Evolutionary conservation across 2,888 invertebrate genomes (phyloP), one percentile per base, ranked within the genome.

Genomic region (Hesperia comma): DNA sequence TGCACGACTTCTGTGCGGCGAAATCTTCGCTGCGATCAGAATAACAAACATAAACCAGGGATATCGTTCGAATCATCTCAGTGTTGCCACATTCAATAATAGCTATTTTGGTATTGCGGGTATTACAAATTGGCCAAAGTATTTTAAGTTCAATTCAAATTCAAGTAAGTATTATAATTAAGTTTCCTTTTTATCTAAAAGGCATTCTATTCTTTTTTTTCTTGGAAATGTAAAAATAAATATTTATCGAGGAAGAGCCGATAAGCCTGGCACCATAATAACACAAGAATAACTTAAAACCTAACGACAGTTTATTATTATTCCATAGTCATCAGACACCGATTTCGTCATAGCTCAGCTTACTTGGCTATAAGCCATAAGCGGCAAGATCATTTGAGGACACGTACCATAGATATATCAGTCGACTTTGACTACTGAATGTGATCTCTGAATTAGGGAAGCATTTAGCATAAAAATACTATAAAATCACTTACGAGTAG

Each of bases 11-110:
- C 58, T 46, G 58, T 43, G 57, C 10, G 49, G 49, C 32, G 26
- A 46, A 46, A 60, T 60, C 60, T 32, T 26, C 46, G 17, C 17
- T 19, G 41, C 57, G 17, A 58, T 58, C 57, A 26, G 63, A 64
- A 64, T 64, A 58, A 17, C 40, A 63, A 63, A 15, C 10, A 15
- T 15, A 15, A 19, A 12, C 40, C 14, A 21, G 51, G n/a, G 14
- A 51, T 64, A 64, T 57, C 41, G 21, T 2, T 5, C 17, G 0
- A 33, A 49, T 49, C 40, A 41, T 64, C 57, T 37, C 40, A 32
- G 51, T 57, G 43, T 55, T 51, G 26, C 26, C 2, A 26, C 5
- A 5, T 26, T 26, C 26, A 26, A 26, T 26, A 26, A 5, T 4
- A 5, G 2, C 5, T 26, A 26, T 26, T 26, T 26, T 26, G 2